A percentile compares a stretch with the other conserved stretches of the same genome.
Evolutionary conservation across 1,140 invertebrate genomes (phyloP).

Genomic region (Drosophila tropicalis): DNA sequence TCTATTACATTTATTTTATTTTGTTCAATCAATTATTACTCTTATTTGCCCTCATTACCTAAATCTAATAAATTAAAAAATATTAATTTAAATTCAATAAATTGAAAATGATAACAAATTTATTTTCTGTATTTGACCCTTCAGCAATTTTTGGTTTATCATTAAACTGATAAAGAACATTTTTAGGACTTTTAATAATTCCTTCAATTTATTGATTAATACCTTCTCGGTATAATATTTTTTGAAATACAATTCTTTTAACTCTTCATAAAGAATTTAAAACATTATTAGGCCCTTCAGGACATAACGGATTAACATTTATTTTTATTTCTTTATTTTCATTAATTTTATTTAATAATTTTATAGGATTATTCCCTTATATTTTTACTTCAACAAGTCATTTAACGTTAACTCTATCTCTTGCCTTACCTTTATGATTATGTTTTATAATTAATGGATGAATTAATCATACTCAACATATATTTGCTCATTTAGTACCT

Average conservation of each 20-base stretch:
- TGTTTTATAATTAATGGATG: constrained; percentile 86
- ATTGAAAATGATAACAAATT: constrained; percentile 85
- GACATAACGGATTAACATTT: constrained; percentile 83
- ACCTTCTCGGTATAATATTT: constrained; percentile 83
- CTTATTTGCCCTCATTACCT: constrained; percentile 67
- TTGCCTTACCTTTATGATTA: constrained; percentile 86
- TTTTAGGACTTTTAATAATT: constrained; percentile 84
- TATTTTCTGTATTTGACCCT: constrained; percentile 85
- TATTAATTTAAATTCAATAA: constrained; percentile 76
- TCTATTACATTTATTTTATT: too few species aligned
- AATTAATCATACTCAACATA: constrained; percentile 85
- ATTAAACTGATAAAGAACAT: too few species aligned
- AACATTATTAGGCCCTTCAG: constrained; percentile 82
- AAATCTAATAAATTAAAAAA: constrained; percentile 71
- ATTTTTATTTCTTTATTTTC: constrained; percentile 85
- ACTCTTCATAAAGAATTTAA: constrained; percentile 85
- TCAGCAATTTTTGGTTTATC: too few species aligned
- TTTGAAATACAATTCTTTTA: constrained; percentile 83
- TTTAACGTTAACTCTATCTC: constrained; percentile 84
- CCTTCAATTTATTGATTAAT: constrained; percentile 84
- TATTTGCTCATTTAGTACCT: constrained; percentile 87
- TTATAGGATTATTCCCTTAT: too few species aligned
- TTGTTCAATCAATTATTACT: too few species aligned
- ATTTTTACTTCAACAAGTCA: too few species aligned
- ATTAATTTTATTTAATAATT: constrained; percentile 85